Conservation (phyloP, 2,888 invertebrate species). For the Latheticus oryzae region DNA sequence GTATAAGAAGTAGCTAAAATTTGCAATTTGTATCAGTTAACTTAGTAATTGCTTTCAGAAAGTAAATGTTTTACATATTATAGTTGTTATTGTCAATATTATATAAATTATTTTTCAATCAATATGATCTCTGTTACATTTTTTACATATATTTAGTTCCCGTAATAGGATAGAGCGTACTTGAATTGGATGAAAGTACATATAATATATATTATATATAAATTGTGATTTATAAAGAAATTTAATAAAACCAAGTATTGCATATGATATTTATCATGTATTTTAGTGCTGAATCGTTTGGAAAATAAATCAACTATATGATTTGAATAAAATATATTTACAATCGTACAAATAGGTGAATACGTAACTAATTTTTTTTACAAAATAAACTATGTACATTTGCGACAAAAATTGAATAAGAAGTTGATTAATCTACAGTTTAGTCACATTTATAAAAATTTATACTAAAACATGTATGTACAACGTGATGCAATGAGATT, state of each 20-base stretch:
- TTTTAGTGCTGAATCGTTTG: too few species aligned
- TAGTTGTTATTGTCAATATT: background rate
- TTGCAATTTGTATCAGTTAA: conserved; percentile 26
- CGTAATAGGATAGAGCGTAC: conserved; percentile 5
- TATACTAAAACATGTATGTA: too few species aligned
- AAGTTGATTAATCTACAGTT: too few species aligned
- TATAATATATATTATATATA: conserved; percentile 21
- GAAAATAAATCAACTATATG: too few species aligned
- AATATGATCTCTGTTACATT: conserved; percentile 20
- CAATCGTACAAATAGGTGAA: too few species aligned
- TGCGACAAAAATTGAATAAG: too few species aligned
- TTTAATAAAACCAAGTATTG: conserved; percentile 2
- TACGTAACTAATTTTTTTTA: too few species aligned
- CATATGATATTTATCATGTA: too few species aligned
- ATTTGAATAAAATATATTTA: too few species aligned
- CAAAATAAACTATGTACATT: too few species aligned
- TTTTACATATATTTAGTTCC: conserved; percentile 5
- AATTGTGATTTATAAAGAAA: conserved; percentile 26
- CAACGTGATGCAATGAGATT: too few species aligned
- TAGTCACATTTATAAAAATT: too few species aligned
- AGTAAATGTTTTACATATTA: conserved; percentile 1
- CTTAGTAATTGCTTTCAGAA: conserved; percentile 9
- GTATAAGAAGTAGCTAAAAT: conserved; percentile 6
- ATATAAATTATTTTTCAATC: conserved; percentile 6
- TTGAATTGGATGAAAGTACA: conserved; percentile 5